Percentiles rank a stretch among this genome's conserved stretches.
Evolutionary conservation across 35 echinoderm and acorn worm genomes (phyloP).

Genomic region (Chiridota heheva): DNA sequence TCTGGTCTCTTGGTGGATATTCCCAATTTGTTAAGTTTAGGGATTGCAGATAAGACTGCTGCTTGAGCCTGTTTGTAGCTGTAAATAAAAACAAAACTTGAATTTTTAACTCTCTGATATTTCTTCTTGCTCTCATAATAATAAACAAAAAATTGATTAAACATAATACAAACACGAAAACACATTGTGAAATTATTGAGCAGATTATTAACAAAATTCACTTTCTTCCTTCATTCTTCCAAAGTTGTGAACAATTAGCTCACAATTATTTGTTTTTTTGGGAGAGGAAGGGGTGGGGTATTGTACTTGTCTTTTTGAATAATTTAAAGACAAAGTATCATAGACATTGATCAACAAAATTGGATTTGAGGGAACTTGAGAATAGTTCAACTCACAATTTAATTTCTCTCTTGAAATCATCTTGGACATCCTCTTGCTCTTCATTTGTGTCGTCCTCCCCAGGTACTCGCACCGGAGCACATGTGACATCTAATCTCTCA

Average conservation of each 20-base stretch:
- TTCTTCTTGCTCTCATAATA: background rate
- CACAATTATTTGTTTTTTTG: no score
- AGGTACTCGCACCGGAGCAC: background rate
- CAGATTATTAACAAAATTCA: background rate
- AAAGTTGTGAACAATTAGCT: background rate
- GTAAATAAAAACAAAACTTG: background rate
- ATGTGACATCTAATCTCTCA: slow-evolving; percentile 78
- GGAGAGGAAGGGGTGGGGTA: no score
- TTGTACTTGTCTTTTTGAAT: background rate
- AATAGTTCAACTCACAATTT: slow-evolving; percentile 69
- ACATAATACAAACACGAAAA: background rate
- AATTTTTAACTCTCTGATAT: background rate
- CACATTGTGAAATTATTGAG: background rate
- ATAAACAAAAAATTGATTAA: background rate
- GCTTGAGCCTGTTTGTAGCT: slow-evolving; percentile 91
- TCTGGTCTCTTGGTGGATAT: slow-evolving; percentile 85
- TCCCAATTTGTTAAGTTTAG: slow-evolving; percentile 63
- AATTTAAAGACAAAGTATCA: slow-evolving; percentile 5
- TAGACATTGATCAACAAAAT: background rate
- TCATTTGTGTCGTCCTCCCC: slow-evolving; percentile 48
- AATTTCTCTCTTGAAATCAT: slow-evolving; percentile 90
- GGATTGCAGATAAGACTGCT: slow-evolving; percentile 78
- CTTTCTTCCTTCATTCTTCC: background rate
- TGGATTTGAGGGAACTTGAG: background rate
- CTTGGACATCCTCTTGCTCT: slow-evolving; percentile 43